phyloP scores from a whole-genome alignment of 2,888 invertebrate genomes.

The Nymphalis c-album region DNA sequence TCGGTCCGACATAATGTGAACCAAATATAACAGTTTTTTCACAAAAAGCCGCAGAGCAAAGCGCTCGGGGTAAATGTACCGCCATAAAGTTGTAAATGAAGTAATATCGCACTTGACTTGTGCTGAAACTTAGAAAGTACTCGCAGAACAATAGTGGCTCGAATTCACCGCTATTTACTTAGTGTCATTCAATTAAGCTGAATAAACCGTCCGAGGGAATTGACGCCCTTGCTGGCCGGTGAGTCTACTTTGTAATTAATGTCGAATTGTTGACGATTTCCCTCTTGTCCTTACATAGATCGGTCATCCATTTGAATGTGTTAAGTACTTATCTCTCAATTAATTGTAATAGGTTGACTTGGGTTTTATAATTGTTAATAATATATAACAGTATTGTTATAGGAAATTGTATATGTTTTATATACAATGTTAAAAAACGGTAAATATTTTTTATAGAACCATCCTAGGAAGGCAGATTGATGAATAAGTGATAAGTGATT shows the following conservation, averaged over 20 bases:
- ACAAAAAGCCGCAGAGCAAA: slow-evolving; percentile 56
- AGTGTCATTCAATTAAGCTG: slow-evolving; percentile 72
- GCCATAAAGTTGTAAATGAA: slow-evolving; percentile 78
- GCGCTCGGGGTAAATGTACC: slow-evolving; percentile 58
- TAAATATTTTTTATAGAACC: too few species aligned
- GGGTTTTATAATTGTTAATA: not conserved
- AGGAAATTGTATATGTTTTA: not conserved
- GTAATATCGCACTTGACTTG: slow-evolving; percentile 67
- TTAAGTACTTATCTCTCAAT: not conserved
- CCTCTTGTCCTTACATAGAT: slow-evolving; percentile 1
- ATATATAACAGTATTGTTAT: not conserved
- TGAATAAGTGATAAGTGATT: too few species aligned
- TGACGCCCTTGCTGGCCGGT: slow-evolving; percentile 37
- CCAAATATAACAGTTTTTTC: slow-evolving; percentile 54
- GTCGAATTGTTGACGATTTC: slow-evolving; percentile 32
- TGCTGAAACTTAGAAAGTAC: slow-evolving; percentile 49
- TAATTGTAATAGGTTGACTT: not conserved
- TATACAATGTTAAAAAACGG: too few species aligned
- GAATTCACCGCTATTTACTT: slow-evolving; percentile 65
- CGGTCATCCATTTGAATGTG: slow-evolving; percentile 11
- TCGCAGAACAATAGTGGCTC: slow-evolving; percentile 33
- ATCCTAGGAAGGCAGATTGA: too few species aligned
- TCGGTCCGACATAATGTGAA: too few species aligned
- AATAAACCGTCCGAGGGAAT: slow-evolving; percentile 57
- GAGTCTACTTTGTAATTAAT: slow-evolving; percentile 36